Conservation (phyloP, 2,797 vertebrate genomes). For the Pteronotus mesoamericanus region DNA sequence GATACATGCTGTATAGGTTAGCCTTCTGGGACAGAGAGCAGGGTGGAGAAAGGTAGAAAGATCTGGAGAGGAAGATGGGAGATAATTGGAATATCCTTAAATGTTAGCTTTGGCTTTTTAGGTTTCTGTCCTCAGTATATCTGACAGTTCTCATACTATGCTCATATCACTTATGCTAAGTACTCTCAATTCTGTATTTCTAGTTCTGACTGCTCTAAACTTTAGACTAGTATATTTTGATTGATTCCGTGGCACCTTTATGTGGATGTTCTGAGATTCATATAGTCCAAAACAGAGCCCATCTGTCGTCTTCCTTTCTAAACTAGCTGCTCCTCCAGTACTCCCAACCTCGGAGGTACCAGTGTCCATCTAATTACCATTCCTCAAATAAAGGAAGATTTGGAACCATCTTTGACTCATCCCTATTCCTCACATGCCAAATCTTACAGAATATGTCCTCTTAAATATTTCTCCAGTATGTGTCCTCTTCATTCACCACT, state of each 20-base stretch:
- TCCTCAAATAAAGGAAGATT: neutral
- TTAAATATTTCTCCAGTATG: neutral
- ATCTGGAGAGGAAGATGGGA: neutral
- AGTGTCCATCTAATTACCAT: neutral
- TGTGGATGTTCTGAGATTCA: neutral
- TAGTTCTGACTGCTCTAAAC: neutral
- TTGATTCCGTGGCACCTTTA: neutral
- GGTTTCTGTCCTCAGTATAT: neutral
- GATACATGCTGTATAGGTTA: neutral
- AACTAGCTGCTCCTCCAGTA: neutral
- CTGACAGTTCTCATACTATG: neutral
- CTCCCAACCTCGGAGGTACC: neutral
- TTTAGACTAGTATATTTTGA: conserved; percentile 1
- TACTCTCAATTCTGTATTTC: neutral
- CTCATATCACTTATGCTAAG: neutral
- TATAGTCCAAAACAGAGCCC: neutral
- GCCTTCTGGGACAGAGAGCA: neutral
- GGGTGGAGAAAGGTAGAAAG: neutral
- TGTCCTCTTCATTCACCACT: neutral
- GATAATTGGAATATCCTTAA: neutral
- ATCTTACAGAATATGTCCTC: neutral
- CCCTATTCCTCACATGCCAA: neutral
- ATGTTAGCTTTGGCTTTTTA: neutral
- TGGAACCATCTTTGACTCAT: neutral
- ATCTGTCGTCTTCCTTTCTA: neutral